These are phyloP conservation scores for Eristalis pertinax DNA, from an alignment of 2,888 invertebrate genomes.

Conservation along the genomic window DNA sequence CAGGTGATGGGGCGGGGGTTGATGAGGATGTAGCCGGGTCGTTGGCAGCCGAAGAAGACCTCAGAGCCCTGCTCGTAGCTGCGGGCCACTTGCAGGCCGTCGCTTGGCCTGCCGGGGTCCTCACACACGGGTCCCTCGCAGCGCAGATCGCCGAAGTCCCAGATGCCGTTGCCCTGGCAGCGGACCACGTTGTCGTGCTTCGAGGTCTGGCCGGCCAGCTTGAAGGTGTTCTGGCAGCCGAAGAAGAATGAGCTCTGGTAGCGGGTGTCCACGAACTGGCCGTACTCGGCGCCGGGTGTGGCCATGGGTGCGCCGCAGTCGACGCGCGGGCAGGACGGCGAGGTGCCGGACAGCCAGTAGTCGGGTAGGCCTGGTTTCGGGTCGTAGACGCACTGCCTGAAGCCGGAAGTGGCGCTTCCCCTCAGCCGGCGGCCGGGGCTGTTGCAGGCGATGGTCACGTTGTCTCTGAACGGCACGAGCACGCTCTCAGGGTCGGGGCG, in stretches of 20 bases:
- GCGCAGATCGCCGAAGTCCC: slow-evolving; percentile 97
- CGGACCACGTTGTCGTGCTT: slow-evolving; percentile 95
- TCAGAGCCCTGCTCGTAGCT: slow-evolving; percentile 95
- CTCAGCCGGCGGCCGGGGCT: slow-evolving; percentile 89
- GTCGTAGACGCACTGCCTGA: slow-evolving; percentile 97
- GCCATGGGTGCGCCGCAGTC: slow-evolving; percentile 96
- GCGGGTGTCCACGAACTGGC: slow-evolving; percentile 92
- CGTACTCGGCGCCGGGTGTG: slow-evolving; percentile 96
- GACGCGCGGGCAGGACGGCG: slow-evolving; percentile 92
- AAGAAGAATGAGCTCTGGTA: slow-evolving; percentile 97
- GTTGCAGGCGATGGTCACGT: slow-evolving; percentile 92
- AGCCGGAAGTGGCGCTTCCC: slow-evolving; percentile 90
- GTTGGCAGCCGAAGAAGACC: slow-evolving; percentile 93
- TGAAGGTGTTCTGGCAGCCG: slow-evolving; percentile 97
- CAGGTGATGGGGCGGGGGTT: slow-evolving; percentile 95
- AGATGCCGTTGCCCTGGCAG: slow-evolving; percentile 95
- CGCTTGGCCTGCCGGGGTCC: slow-evolving; percentile 96
- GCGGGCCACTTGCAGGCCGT: slow-evolving; percentile 92
- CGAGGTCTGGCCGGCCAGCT: slow-evolving; percentile 94
- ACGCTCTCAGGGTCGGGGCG: slow-evolving; percentile 91
- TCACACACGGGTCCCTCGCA: slow-evolving; percentile 99
- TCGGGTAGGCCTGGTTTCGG: slow-evolving; percentile 94
- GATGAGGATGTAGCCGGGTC: slow-evolving; percentile 95
- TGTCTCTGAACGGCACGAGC: slow-evolving; percentile 93
- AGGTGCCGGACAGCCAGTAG: slow-evolving; percentile 93